Percentiles rank a stretch among this genome's conserved stretches.
These are phyloP conservation scores for Harlomillsia oculata DNA, from an alignment of 1,140 invertebrate genomes.

Conservation along the genomic window DNA sequence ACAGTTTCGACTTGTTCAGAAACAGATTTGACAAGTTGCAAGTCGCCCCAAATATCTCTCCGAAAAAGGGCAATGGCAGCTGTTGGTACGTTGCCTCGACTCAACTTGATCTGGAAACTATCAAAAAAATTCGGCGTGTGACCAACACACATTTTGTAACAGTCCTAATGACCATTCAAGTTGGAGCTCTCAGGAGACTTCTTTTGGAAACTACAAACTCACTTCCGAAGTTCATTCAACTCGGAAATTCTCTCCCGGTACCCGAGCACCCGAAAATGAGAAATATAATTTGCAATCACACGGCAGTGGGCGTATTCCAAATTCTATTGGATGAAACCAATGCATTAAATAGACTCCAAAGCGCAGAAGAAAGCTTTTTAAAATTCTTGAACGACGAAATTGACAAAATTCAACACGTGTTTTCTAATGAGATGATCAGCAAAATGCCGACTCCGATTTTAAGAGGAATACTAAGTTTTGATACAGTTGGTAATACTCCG, in stretches of 20 bases:
- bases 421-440: neutral
- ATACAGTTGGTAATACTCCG: too few relatives aligned
- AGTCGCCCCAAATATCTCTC: too few relatives aligned
- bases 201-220: neutral
- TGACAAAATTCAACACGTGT: neutral
- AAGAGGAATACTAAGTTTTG: too few relatives aligned
- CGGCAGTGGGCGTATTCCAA: constrained; percentile 10
- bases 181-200: constrained; percentile 10
- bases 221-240: constrained; percentile 9
- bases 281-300: constrained; percentile 14
- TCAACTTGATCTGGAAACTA: neutral
- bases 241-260: constrained; percentile 10
- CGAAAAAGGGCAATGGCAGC: too few relatives aligned
- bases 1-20: too few relatives aligned
- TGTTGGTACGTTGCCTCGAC: too few relatives aligned
- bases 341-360: constrained; percentile 1
- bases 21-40: too few relatives aligned
- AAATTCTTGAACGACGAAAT: neutral
- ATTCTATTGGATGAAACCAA: neutral
- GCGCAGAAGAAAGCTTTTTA: constrained; percentile 1
- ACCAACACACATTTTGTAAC: constrained; percentile 20
- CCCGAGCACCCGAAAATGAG: constrained; percentile 13
- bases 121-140: constrained; percentile 8
- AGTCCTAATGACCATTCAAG: constrained; percentile 11
- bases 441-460: constrained; percentile 4